Percentiles rank a stretch among this genome's conserved stretches.
These are phyloP conservation scores for Diorhabda carinulata DNA, from an alignment of 1,140 invertebrate genomes.

Conservation along the genomic window DNA sequence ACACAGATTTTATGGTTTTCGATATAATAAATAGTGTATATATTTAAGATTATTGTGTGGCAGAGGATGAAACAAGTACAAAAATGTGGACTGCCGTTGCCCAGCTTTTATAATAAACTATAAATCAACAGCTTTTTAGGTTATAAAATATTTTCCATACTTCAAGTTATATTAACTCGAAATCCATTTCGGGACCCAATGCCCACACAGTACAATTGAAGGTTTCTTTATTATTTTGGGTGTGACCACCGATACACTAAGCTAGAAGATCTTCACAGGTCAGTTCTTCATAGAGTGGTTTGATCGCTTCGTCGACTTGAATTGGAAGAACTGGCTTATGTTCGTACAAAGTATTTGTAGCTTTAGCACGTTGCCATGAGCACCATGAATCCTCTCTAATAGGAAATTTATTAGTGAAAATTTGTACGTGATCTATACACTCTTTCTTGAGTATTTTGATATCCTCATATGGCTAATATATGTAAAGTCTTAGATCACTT, in stretches of 20 bases:
- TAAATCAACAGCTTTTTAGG: too few species aligned
- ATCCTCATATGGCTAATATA: too few species aligned
- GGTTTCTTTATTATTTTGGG: conserved; percentile 9
- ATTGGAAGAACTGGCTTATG: not conserved
- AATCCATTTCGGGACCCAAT: not conserved
- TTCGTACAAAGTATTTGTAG: not conserved
- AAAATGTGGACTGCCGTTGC: too few species aligned
- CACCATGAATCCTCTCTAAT: conserved; percentile 3
- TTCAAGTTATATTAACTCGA: too few species aligned
- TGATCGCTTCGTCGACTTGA: not conserved
- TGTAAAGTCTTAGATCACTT: too few species aligned
- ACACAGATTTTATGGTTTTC: too few species aligned
- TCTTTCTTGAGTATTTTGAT: not conserved
- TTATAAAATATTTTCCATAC: too few species aligned
- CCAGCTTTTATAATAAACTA: too few species aligned
- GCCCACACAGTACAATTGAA: not conserved
- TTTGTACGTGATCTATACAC: not conserved
- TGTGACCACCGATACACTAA: not conserved
- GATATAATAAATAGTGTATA: too few species aligned
- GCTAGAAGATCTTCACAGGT: not conserved
- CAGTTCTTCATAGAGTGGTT: conserved; percentile 5
- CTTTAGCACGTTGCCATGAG: not conserved
- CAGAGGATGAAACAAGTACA: too few species aligned
- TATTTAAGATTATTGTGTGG: too few species aligned
- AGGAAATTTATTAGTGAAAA: too few species aligned